phyloP scores from a whole-genome alignment of 2,113 vertebrate genomes.

The Phodopus roborovskii region DNA sequence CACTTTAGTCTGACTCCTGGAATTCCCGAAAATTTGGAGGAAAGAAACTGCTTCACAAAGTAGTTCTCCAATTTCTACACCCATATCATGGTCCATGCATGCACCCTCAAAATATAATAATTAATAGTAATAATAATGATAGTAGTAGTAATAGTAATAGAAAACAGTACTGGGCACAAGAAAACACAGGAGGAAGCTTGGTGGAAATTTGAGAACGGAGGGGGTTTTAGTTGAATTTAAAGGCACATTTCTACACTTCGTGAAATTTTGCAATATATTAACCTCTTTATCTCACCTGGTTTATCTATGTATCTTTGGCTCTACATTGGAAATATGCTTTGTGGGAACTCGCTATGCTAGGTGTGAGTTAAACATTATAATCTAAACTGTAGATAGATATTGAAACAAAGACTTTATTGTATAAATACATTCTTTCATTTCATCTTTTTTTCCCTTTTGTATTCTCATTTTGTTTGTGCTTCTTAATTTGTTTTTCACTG shows the following conservation, averaged over 20 bases:
- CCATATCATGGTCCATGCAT: neutral
- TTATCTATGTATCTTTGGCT: neutral
- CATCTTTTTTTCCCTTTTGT: neutral
- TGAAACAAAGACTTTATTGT: slow-evolving; percentile 10
- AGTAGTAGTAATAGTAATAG: neutral
- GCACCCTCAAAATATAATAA: neutral
- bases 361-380: slow-evolving; percentile 28
- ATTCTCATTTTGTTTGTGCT: neutral
- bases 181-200: neutral
- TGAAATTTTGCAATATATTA: neutral
- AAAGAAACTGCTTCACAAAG: neutral
- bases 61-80: neutral
- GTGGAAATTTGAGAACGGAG: neutral
- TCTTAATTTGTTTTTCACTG: neutral
- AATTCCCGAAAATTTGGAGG: neutral
- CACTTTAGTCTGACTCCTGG: neutral
- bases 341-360: neutral
- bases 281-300: neutral
- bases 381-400: neutral
- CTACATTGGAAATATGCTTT: neutral
- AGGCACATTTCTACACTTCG: neutral
- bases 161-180: neutral
- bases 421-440: neutral
- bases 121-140: neutral
- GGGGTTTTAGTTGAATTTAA: slow-evolving; percentile 10